phyloP scores from a whole-genome alignment of 1,140 invertebrate species.

The Subanguina moxae region DNA sequence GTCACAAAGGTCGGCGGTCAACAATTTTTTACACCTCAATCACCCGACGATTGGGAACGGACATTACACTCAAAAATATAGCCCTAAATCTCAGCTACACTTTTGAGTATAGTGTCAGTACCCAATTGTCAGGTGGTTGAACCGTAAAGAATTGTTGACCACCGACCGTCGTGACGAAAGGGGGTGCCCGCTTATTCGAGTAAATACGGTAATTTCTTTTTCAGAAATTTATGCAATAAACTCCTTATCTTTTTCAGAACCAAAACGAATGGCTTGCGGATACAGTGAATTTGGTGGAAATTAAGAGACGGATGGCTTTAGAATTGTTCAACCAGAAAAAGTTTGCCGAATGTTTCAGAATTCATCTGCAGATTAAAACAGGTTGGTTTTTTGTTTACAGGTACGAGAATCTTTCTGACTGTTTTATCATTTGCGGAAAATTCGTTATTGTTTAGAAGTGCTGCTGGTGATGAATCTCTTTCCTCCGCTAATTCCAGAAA shows the following conservation, averaged over 20 bases:
- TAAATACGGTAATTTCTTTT: too few species aligned
- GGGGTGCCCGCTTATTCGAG: too few species aligned
- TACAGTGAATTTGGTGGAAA: slow-evolving; percentile 14
- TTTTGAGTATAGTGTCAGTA: too few species aligned
- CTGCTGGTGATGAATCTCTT: slow-evolving; percentile 39
- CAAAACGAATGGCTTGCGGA: slow-evolving; percentile 6
- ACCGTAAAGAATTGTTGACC: too few species aligned
- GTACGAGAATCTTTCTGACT: too few species aligned
- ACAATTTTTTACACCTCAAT: too few species aligned
- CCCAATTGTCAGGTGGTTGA: too few species aligned
- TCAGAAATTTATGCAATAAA: not conserved
- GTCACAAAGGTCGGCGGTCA: too few species aligned
- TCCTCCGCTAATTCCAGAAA: slow-evolving; percentile 36
- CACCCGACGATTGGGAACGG: too few species aligned
- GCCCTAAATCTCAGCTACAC: too few species aligned
- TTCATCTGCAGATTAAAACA: slow-evolving; percentile 35
- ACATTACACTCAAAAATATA: too few species aligned
- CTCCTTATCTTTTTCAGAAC: not conserved
- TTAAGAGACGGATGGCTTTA: slow-evolving; percentile 34
- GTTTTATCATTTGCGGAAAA: not conserved
- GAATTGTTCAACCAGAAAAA: slow-evolving; percentile 30
- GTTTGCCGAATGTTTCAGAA: slow-evolving; percentile 40
- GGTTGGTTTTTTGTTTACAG: slow-evolving; percentile 15
- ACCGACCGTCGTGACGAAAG: too few species aligned
- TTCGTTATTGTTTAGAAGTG: slow-evolving; percentile 28